Evolutionary conservation across 1,140 invertebrate genomes (phyloP).

Genomic region (Drosophila nikananu): DNA sequence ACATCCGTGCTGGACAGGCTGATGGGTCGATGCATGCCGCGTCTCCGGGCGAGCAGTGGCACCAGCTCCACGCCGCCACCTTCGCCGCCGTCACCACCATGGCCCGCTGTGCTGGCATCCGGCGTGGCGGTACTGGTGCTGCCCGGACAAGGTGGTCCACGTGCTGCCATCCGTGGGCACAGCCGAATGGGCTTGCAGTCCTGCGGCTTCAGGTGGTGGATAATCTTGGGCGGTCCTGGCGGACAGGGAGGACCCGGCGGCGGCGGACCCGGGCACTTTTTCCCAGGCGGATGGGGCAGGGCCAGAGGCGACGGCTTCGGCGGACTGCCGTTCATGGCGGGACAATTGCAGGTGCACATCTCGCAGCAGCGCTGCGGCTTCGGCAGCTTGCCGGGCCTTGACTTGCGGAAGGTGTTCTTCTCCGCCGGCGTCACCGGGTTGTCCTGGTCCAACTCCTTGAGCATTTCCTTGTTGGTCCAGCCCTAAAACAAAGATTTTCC

Average conservation of each 20-base stretch:
- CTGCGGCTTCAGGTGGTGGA: conserved; percentile 48
- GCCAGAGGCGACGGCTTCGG: conserved; percentile 27
- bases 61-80: conserved; percentile 89
- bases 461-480: conserved; percentile 84
- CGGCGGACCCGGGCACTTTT: conserved; percentile 16
- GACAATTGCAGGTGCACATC: conserved; percentile 76
- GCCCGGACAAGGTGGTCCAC: conserved; percentile 51
- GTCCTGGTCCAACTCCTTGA: conserved; percentile 83
- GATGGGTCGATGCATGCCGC: conserved; percentile 80
- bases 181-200: conserved; percentile 64
- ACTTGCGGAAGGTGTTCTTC: conserved; percentile 77
- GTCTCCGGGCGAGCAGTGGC: conserved; percentile 87
- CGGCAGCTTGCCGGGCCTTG: conserved; percentile 41
- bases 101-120: conserved; percentile 37
- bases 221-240: conserved; percentile 33
- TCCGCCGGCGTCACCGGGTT: conserved; percentile 79
- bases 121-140: conserved; percentile 61
- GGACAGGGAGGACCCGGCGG: conserved; percentile 28
- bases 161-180: conserved; percentile 52
- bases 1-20: conserved; percentile 87
- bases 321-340: conserved; percentile 54
- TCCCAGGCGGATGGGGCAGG: conserved; percentile 23
- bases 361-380: conserved; percentile 76
- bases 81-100: conserved; percentile 19
- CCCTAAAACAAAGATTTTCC: conserved; percentile 41